A percentile compares a stretch with the other conserved stretches of the same genome.
These are phyloP conservation scores for Urocitellus parryii DNA, from an alignment of 2,113 vertebrate species.

Conservation along the genomic window DNA sequence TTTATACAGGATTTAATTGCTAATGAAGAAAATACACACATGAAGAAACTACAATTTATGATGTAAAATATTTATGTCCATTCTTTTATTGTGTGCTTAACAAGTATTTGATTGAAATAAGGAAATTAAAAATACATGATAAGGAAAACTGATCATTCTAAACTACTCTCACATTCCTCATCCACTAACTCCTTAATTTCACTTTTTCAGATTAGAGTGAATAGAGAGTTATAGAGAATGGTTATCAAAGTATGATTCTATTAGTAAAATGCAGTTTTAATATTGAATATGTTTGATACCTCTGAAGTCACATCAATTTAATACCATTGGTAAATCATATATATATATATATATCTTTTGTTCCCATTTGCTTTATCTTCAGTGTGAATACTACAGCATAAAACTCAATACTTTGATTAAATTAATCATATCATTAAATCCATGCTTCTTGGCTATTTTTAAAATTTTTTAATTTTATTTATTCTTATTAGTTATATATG, in stretches of 20 bases:
- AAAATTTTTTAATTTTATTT: too few species aligned
- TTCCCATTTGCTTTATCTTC: too few species aligned
- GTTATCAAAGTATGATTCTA: neutral
- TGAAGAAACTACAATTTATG: neutral
- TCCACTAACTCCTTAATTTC: neutral
- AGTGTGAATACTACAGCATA: too few species aligned
- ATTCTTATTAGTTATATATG: too few species aligned
- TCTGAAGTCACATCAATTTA: neutral
- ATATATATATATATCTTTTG: too few species aligned
- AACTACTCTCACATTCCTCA: neutral
- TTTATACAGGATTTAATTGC: neutral
- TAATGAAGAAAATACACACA: neutral
- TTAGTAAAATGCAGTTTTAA: neutral
- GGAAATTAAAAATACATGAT: neutral
- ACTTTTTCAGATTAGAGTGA: neutral
- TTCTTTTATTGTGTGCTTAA: neutral
- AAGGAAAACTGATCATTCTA: neutral
- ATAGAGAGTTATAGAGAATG: neutral
- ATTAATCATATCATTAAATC: too few species aligned
- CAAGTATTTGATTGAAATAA: neutral
- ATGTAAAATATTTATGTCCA: slow-evolving; percentile 11
- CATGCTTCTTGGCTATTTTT: too few species aligned
- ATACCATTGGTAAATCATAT: neutral
- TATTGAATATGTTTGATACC: neutral
- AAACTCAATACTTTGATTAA: too few species aligned